Evolutionary conservation across 2,888 invertebrate genomes (phyloP), one percentile per base, ranked within the genome.

Genomic region (Trichogramma dendrolimi): DNA sequence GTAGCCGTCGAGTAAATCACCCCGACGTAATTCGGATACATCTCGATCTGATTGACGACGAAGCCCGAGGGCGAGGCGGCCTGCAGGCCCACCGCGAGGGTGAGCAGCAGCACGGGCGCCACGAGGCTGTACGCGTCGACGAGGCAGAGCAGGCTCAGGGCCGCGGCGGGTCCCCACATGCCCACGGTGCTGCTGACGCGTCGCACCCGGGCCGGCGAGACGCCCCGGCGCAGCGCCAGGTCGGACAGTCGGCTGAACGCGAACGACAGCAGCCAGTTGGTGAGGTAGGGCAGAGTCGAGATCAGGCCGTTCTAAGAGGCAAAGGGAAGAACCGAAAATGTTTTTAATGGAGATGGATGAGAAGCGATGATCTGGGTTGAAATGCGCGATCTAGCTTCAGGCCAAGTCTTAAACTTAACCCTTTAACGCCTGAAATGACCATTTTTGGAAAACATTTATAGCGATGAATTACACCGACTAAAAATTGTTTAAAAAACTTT

Each of bases 211-310:
- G 67, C 76, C 3, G 71, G 69, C 3, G 72, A 68, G 1, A 75
- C 61, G 4, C 73, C 73, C 47, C 72, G 78, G n/a, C 71, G 71
- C 38, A 76, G 61, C 2, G 79, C 71, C 51, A 70, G 75, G 67
- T 85, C 85, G 0, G 83, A 80, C 0, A 82, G 67, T 63, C 81
- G 82, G 53, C 83, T 83, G 1, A 81, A 75, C 7, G 81, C 74
- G 54, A 83, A 77, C 55, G 83, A 82, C 11, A 84, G 69, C 0
- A 84, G 50, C 76, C 83, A 83, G 81, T 83, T 83, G 1, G 75
- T 78, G 14, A 85, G 73, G 69, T 84, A 85, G 1, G 85, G 85
- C 7, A 85, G 67, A 0, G 84, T 82, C 1, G 85, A 83, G 6
- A 83, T 73, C 10, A 80, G 40, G 0, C 83, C 83, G 67, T 82